Evolutionary conservation across 2,113 vertebrate genomes (phyloP).

Genomic region (Gila orcuttii): DNA sequence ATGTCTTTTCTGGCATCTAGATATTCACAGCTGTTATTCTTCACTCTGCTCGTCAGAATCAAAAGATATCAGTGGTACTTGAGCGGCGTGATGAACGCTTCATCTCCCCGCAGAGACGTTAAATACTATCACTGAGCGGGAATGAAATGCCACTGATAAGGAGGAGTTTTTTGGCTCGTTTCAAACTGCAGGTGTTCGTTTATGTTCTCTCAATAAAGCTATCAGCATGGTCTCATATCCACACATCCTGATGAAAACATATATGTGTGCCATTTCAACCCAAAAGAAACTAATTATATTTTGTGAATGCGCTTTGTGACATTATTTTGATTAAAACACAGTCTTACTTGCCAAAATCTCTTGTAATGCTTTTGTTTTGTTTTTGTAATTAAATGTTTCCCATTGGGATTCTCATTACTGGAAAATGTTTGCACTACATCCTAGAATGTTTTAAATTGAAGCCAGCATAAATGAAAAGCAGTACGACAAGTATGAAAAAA

Average conservation of each 20-base stretch:
- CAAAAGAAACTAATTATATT: not conserved
- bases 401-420: not conserved
- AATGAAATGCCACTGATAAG: conserved; percentile 4
- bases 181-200: conserved; percentile 9
- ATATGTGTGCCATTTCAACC: not conserved
- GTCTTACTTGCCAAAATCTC: not conserved
- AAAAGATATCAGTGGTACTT: not conserved
- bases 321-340: not conserved
- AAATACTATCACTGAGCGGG: not conserved
- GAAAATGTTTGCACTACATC: not conserved
- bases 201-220: not conserved
- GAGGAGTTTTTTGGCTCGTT: not conserved
- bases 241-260: not conserved
- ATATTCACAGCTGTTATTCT: conserved; percentile 19
- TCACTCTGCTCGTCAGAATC: not conserved
- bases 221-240: not conserved
- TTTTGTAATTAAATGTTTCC: not conserved
- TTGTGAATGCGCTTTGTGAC: not conserved
- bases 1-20: not conserved
- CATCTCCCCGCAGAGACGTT: not conserved
- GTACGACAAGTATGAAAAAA: too few species aligned
- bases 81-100: not conserved
- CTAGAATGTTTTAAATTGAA: too few species aligned
- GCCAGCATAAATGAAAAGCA: too few species aligned
- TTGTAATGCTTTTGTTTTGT: not conserved